Base-by-base conservation (phyloP, 1,140 invertebrate species). In the Ptiloglossa arizonensis region DNA sequence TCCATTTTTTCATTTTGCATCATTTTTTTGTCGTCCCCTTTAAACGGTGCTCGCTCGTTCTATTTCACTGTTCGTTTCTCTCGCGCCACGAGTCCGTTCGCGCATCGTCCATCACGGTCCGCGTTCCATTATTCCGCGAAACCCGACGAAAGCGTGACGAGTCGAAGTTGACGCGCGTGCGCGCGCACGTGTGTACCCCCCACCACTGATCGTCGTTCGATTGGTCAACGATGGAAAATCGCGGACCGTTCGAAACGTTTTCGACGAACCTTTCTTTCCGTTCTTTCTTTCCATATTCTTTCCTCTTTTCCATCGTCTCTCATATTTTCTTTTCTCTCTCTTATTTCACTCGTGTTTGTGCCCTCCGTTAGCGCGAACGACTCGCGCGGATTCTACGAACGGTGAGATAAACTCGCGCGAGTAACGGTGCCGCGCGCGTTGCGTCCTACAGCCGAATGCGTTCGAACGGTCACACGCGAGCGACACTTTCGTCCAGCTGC, bases 71-170 rank as follows among this genome's bases (percentile, higher is more conserved):
- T 41, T 46, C 57, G 32, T 29, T 57, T 50, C 54, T n/a, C n/a
- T n/a, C n/a, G n/a, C n/a, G n/a, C n/a, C n/a, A n/a, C n/a, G n/a
- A n/a, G n/a, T n/a, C n/a, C 57, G 41, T 63, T 52, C 41, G 27
- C 41, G 56, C 46, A n/a, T 59, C 54, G 68, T 54, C 56, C 56
- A 24, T 69, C 52, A 52, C 29, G 32, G 32, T 52, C 59, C 27
- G 41, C 35, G 68, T 69, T 72, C 48, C 48, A 76, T 48, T 74
- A 71, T 62, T 54, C 46, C 68, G 46, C 72, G 38, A 60, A 2
- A 54, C 72, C 60, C 66, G 81, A 85, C 44, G 67, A 83, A 83
- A 80, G 77, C 82, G 77, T 75, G 76, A 73, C 67, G 54, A 41
- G 52, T 41, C 17, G 50, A 73, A 64, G n/a, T n/a, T n/a, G n/a